Base-by-base conservation (phyloP, 2,888 invertebrate species). In the Allophyes oxyacanthae region DNA sequence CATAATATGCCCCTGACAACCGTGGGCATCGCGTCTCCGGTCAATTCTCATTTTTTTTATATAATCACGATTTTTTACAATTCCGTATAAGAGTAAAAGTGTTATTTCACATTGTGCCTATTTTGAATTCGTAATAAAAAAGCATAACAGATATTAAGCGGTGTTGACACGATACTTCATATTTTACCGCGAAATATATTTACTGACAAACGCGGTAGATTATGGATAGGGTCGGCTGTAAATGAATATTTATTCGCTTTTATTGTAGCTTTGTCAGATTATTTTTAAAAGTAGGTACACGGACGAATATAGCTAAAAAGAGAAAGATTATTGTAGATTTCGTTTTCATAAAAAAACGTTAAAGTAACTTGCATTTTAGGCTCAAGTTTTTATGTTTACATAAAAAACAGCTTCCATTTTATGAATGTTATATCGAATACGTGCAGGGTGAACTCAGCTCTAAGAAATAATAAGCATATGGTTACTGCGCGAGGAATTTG, bases 71-170 rank as follows among this genome's bases (percentile, higher is more conserved):
- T 67, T 65, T 70, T 74, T 77, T 69, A 57, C 28, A 67, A 74
- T 80, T 78, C 75, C 74, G 72, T 67, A 60, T 72, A 83, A 84
- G 81, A 86, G 86, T 84, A 85, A 86, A 86, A 86, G 84, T 80
- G 73, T 77, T 82, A 75, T 82, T 67, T 62, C 37, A 59, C 56
- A 62, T 62, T 72, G 40, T 57, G 68, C 70, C 57, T 62, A 57
- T 73, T 45, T 50, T 37, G 15, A 60, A 56, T 60, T 56, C 36
- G 37, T 34, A 38, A 43, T 64, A 71, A 76, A 75, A 71, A 73
- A 71, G 50, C 70, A 67, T 64, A 77, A 78, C 75, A 70, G 61
- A 67, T 61, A 60, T 73, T 60, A 64, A 33, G 61, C 56, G 41
- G 58, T 37, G 61, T 61, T 58, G 66, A 62, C 58, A 67, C 41